phyloP scores from a whole-genome alignment of 2,113 vertebrate species.

The Rallus limicola region DNA sequence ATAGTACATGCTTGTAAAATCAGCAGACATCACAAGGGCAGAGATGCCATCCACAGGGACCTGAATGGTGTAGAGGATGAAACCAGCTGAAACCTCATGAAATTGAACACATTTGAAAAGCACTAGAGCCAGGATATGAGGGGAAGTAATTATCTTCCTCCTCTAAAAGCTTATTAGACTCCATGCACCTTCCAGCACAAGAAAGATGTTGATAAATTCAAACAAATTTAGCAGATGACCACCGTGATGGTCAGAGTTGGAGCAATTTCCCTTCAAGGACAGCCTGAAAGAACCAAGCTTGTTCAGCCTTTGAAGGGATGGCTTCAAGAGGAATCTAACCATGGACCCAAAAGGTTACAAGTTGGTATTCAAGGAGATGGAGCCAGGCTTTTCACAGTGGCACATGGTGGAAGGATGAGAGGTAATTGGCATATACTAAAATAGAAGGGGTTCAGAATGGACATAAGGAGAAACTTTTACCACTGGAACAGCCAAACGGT shows the following conservation, averaged over 20 bases:
- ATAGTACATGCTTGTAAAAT: rapidly evolving
- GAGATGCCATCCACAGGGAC: background rate
- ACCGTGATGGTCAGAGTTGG: background rate
- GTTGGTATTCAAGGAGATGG: background rate
- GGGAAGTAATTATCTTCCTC: background rate
- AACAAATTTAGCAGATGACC: background rate
- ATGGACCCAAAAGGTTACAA: background rate
- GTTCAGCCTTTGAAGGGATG: background rate
- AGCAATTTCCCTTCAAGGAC: background rate
- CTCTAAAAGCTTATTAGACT: background rate
- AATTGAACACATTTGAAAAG: background rate
- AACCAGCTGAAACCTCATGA: background rate
- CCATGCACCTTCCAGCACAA: background rate
- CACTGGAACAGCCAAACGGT: background rate
- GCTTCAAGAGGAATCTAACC: background rate
- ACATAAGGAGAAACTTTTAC: background rate
- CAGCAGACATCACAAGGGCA: background rate
- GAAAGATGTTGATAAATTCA: background rate
- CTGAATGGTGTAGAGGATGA: background rate
- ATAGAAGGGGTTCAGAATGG: background rate
- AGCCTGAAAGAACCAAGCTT: background rate
- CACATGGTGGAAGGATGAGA: background rate
- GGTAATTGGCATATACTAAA: background rate
- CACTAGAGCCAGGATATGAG: background rate
- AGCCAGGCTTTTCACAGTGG: background rate